These are phyloP conservation scores for Agelas oroides DNA, from an alignment of 37 sponge, comb jelly and placozoan species.

Conservation along the genomic window DNA sequence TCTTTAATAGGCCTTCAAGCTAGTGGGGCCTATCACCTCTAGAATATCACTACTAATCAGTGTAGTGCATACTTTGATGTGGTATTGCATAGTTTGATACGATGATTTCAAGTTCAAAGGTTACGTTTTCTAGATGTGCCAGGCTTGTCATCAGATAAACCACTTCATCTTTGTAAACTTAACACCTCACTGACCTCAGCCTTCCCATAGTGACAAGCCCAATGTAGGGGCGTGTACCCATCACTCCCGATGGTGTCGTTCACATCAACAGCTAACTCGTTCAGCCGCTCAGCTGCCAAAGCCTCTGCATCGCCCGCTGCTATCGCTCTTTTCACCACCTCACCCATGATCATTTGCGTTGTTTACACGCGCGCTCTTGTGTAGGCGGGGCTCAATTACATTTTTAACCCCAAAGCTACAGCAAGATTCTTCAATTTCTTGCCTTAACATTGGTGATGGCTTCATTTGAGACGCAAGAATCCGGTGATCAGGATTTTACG, in stretches of 20 bases:
- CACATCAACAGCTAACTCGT: slow-evolving; percentile 5
- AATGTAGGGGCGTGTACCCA: slow-evolving; percentile 56
- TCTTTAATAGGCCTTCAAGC: too few relatives aligned
- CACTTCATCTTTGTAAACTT: not conserved
- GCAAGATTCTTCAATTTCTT: not conserved
- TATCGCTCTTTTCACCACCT: slow-evolving; percentile 35
- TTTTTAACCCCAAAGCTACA: too few relatives aligned
- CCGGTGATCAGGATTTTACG: slow-evolving; percentile 1
- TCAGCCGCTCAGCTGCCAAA: slow-evolving; percentile 15
- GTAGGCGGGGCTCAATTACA: not conserved
- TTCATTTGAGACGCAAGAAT: not conserved
- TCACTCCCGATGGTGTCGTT: slow-evolving; percentile 45
- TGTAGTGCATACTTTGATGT: too few relatives aligned
- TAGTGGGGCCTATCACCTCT: too few relatives aligned
- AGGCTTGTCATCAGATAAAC: too few relatives aligned
- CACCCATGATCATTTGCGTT: not conserved
- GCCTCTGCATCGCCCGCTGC: slow-evolving; percentile 33
- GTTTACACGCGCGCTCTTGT: not conserved
- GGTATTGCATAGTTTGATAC: too few relatives aligned
- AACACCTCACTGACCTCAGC: slow-evolving; percentile 41
- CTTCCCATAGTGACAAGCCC: slow-evolving; percentile 74
- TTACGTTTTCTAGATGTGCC: too few relatives aligned
- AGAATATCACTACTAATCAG: too few relatives aligned
- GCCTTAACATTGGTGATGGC: not conserved
- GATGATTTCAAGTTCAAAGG: too few relatives aligned